Base-by-base conservation (phyloP, 1,140 invertebrate genomes). In the Orussus abietinus region DNA sequence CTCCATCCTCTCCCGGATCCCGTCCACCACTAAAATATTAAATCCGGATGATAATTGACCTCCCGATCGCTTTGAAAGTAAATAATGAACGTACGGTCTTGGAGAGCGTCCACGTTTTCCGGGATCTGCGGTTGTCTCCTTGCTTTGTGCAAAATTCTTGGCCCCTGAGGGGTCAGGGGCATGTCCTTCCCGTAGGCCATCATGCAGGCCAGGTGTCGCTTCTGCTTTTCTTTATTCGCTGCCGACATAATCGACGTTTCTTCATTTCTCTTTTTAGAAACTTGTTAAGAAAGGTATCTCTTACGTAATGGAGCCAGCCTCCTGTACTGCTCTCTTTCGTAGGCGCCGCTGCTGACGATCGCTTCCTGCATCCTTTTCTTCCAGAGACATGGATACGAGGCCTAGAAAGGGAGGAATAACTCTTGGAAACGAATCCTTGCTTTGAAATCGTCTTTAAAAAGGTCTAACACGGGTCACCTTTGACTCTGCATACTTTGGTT, bases 151-250 rank as follows among this genome's bases (percentile, higher is more conserved):
- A 56, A 44, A 33, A 55, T 39, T 46, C 49, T 42, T 1, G 59
- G 53, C 4, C 62, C 65, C 4, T 53, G 58, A 1, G 69, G 64
- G 5, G 69, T 72, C 15, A 64, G 63, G 13, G 71, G 71, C 58
- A 74, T 64, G 12, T 74, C 64, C 41, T 69, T 69, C 2, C 74
- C 74, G 42, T 64, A 75, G 17, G 74, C 60, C 74, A 75, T 75
- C 38, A 75, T 55, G 14, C 62, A 64, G 1, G 72, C 71, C 7
- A 75, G 47, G n/a, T 70, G 63, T 42, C 67, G 55, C 42, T 75
- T 75, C 34, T 74, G 66, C 14, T 57, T 60, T 1, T 75, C 70
- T 35, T 62, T 68, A 29, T 65, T 64, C 6, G 47, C 72, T 75
- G 18, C n/a, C n/a, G 52, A 39, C 42, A 33, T 20, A n/a, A 20